Evolutionary conservation across 2,113 vertebrate genomes (phyloP).

Genomic region (Rhinoderma darwinii): DNA sequence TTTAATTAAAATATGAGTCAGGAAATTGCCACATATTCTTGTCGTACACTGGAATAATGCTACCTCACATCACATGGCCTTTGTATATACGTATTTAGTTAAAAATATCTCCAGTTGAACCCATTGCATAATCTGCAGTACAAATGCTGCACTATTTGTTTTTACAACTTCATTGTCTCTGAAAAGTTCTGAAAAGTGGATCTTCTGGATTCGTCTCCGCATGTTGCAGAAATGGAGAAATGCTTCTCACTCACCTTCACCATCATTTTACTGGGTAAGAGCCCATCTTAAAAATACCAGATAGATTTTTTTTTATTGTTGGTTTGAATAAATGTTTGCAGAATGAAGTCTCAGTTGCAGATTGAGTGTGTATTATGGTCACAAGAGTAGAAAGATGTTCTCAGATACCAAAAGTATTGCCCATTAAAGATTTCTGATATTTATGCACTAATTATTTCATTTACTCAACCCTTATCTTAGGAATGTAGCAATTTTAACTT

Average conservation of each 20-base stretch:
- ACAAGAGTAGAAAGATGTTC: neutral
- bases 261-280: conserved; percentile 14
- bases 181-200: neutral
- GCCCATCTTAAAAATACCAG: neutral
- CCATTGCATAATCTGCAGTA: neutral
- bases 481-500: neutral
- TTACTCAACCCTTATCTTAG: neutral
- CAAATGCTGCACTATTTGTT: neutral
- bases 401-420: neutral
- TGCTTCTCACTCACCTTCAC: neutral
- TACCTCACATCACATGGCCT: neutral
- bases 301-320: neutral
- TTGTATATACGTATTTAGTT: neutral
- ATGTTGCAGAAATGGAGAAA: conserved; percentile 6
- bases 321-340: neutral
- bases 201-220: neutral
- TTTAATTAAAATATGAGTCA: neutral
- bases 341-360: neutral
- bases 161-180: neutral
- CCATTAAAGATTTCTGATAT: neutral
- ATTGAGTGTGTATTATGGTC: neutral
- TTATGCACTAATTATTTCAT: neutral
- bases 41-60: neutral
- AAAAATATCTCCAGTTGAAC: neutral
- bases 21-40: conserved; percentile 7